Base-by-base conservation (phyloP, 2,888 invertebrate species). In the Chloroclystis v-ata region DNA sequence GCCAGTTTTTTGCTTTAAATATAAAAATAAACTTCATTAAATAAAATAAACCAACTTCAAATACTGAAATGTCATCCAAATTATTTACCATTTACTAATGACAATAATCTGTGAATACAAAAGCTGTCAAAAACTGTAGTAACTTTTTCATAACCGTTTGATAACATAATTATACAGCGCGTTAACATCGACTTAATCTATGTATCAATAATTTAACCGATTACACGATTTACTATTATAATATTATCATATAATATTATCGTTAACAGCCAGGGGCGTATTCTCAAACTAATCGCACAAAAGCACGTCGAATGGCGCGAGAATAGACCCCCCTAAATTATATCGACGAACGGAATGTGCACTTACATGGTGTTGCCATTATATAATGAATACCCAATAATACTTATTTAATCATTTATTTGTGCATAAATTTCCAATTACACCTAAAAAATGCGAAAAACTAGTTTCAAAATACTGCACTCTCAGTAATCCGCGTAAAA, bases 301-400 rank as follows among this genome's bases (percentile, higher is more conserved):
- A 33, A 33, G 7, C 6, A 33, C n/a, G 13, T 33, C 14, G 32
- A 33, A 33, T n/a, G 2, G 12, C 39, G 13, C 20, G 9, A 43
- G 37, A 48, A 47, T 39, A 39, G 10, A 28, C 24, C n/a, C 3
- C 26, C 9, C 4, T 10, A 6, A 64, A 68, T 68, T 61, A 62
- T 65, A 59, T 70, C 72, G 72, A 75, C 60, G 84, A 84, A 86
- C 84, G 85, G 85, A 86, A 85, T 85, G 84, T 85, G 84, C 82
- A 72, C 68, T 69, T 75, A 78, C 67, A 68, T 71, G 70, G 68
- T 78, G 75, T 78, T 74, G 74, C 69, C 70, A 73, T 75, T 68
- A 76, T 71, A 66, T 62, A 67, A 57, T 67, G 69, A 63, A 67
- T 67, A 67, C 59, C 65, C 72, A 64, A 70, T 74, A 74, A 73